Evolutionary conservation across 2,797 vertebrate species (phyloP).

Genomic region (Crocodylus rhombifer): DNA sequence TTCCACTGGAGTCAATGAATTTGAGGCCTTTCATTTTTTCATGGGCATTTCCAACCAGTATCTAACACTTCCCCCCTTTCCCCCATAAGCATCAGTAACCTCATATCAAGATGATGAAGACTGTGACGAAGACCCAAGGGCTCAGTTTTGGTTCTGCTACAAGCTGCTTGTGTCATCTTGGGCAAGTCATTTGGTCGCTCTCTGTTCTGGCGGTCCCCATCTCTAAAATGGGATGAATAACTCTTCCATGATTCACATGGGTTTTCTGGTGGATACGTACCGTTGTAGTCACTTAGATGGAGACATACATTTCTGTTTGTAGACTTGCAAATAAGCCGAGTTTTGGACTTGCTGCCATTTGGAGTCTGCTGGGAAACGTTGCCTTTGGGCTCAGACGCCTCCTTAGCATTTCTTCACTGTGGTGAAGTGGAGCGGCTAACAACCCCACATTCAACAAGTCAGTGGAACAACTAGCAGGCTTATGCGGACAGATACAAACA

Average conservation of each 20-base stretch:
- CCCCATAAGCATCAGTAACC: no score
- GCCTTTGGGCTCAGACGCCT: not conserved
- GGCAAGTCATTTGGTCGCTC: not conserved
- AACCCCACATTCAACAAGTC: not conserved
- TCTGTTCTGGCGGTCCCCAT: not conserved
- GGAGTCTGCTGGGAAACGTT: not conserved
- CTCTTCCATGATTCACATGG: not conserved
- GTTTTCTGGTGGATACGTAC: not conserved
- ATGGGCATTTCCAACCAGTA: not conserved
- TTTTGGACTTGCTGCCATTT: not conserved
- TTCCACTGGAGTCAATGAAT: conserved; percentile 37
- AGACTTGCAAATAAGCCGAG: not conserved
- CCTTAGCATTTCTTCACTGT: not conserved
- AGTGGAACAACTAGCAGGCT: not conserved
- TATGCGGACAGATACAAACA: not conserved
- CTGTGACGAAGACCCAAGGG: not conserved
- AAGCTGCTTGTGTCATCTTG: not conserved
- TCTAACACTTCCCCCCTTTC: not conserved
- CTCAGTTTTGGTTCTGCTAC: not conserved
- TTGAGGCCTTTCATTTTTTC: not conserved
- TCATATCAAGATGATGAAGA: not conserved
- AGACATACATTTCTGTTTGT: not conserved
- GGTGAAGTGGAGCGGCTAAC: not conserved
- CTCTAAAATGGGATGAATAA: not conserved
- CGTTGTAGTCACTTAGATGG: not conserved